A percentile compares a stretch with the other conserved stretches of the same genome.
Conservation (phyloP, 2,888 invertebrate species). For the Epirrita christyi region DNA sequence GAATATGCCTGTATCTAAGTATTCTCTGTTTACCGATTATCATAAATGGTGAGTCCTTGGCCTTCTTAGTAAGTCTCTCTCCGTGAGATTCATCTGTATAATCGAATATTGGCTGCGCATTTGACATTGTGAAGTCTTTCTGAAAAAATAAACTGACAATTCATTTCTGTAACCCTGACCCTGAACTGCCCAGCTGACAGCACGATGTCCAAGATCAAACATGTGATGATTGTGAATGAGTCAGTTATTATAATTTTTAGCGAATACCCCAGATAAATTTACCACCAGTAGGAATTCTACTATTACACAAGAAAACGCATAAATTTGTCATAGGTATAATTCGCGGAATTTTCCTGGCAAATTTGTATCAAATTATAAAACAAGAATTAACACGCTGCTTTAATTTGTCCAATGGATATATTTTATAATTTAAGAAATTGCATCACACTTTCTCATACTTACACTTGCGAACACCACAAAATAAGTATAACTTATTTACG, state of each 20-base stretch:
- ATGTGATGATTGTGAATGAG: background rate
- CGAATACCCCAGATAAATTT: too few species aligned
- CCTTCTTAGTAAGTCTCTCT: conserved; percentile 86
- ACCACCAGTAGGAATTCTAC: too few species aligned
- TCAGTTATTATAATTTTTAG: too few species aligned
- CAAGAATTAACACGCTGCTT: background rate
- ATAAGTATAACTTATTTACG: too few species aligned
- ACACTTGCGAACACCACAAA: conserved; percentile 12
- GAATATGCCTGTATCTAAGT: background rate
- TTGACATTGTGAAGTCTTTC: conserved; percentile 59
- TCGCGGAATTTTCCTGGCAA: conserved; percentile 23
- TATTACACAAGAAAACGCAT: background rate
- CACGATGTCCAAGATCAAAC: background rate
- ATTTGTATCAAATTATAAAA: conserved; percentile 3
- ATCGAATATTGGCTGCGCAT: conserved; percentile 65
- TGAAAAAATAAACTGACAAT: conserved; percentile 23
- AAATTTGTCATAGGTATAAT: background rate
- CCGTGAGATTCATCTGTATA: conserved; percentile 83
- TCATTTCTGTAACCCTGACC: conserved; percentile 8
- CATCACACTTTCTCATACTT: conserved; percentile 53
- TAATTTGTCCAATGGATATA: conserved; percentile 32
- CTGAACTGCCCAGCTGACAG: background rate
- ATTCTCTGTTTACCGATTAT: conserved; percentile 84
- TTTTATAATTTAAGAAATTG: conserved; percentile 71
- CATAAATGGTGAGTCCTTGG: conserved; percentile 90